Base-by-base conservation (phyloP, 1,140 invertebrate species). In the Drosophila kohkoa region DNA sequence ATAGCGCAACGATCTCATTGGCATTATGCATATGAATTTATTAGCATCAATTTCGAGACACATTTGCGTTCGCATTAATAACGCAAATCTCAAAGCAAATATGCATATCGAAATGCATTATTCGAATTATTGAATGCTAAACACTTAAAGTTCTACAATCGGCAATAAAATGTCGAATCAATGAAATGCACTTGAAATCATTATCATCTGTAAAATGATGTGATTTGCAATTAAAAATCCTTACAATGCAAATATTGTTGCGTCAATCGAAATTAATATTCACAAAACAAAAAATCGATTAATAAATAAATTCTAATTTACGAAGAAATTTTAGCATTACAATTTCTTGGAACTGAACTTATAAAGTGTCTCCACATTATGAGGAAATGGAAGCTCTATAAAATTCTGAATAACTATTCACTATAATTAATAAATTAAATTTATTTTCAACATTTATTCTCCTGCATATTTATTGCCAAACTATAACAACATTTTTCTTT, bases 1-100 rank as follows among this genome's bases (percentile, higher is more conserved):
- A 20, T 57, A 38, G 54, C 54, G 4, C 8, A 65, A 66, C 75
- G 69, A 89, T 88, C 77, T 89, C 79, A 4, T 81, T 89, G 89
- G 85, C 85, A 89, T 89, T 87, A 83, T 87, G 83, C 83, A 81
- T 79, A 74, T 85, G 69, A 89, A 89, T 89, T 89, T 89, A 89
- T 89, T 89, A 81, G 59, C 68, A 78, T 81, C 77, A 89, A 81
- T 88, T 89, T 67, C 62, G 54, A 62, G 63, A 58, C 64, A 69
- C 76, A 89, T 83, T 83, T 83, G 64, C 81, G 75, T 72, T 73
- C 67, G 67, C 81, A 76, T 89, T 83, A 80, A 83, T 89, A 75
- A 73, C 55, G 15, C 65, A 38, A 38, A 83, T 38, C 41, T 13
- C 38, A 30, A 48, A 4, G 20, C 20, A 25, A 32, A 28, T 43